These are phyloP conservation scores for Luehdorfia chinensis DNA, from an alignment of 1,140 invertebrate species.

Conservation along the genomic window DNA sequence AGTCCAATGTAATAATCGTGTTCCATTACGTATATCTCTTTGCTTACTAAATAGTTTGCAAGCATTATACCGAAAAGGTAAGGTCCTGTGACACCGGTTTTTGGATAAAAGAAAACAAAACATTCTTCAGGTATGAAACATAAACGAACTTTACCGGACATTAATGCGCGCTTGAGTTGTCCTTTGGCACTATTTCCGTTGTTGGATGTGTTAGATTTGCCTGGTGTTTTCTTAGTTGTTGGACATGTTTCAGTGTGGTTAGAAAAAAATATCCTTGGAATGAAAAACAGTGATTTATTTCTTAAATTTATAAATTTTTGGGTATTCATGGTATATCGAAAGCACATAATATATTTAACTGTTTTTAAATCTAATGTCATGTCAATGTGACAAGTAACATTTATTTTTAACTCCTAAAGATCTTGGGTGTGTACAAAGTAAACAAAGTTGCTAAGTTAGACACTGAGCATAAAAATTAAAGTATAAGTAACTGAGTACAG, in stretches of 20 bases:
- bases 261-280: not conserved
- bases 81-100: slow-evolving; percentile 93
- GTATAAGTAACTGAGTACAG: too few species aligned
- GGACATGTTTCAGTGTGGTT: slow-evolving; percentile 7
- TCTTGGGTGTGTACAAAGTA: too few species aligned
- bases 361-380: too few species aligned
- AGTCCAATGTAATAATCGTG: slow-evolving; percentile 92
- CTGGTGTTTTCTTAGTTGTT: slow-evolving; percentile 3
- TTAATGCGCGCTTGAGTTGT: slow-evolving; percentile 28
- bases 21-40: slow-evolving; percentile 94
- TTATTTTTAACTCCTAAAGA: not conserved
- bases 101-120: slow-evolving; percentile 93
- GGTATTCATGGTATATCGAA: not conserved
- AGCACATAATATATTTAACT: too few species aligned
- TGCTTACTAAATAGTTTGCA: slow-evolving; percentile 89
- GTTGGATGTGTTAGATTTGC: too few species aligned
- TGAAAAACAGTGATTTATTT: not conserved
- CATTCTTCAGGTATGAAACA: slow-evolving; percentile 61
- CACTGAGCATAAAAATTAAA: too few species aligned
- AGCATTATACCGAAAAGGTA: slow-evolving; percentile 89
- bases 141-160: slow-evolving; percentile 36
- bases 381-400: too few species aligned
- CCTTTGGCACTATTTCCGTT: not conserved
- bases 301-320: slow-evolving; percentile 4
- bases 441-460: too few species aligned